Evolutionary conservation across 2,797 vertebrate genomes (phyloP).

Genomic region (Protosalanx chinensis): DNA sequence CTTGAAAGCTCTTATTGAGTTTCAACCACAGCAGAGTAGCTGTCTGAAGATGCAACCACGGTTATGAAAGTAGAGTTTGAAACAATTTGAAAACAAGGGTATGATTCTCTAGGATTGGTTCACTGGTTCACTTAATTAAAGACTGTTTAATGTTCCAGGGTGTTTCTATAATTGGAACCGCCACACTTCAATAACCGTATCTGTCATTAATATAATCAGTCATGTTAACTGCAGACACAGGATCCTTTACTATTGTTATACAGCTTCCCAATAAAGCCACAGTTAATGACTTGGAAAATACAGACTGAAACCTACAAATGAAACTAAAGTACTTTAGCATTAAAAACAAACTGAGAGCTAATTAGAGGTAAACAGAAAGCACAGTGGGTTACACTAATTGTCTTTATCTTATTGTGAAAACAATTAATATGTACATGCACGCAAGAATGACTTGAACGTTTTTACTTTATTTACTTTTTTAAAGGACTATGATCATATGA

Average conservation of each 20-base stretch:
- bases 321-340: neutral
- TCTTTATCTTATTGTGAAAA: neutral
- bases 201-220: constrained; percentile 45
- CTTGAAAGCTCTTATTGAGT: neutral
- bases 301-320: neutral
- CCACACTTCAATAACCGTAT: constrained; percentile 44
- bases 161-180: constrained; percentile 36
- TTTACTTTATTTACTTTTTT: too few relatives aligned
- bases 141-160: constrained; percentile 34
- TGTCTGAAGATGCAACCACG: neutral
- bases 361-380: neutral
- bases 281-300: constrained; percentile 4
- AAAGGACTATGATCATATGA: too few relatives aligned
- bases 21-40: neutral
- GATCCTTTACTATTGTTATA: constrained; percentile 19
- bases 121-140: constrained; percentile 53
- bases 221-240: constrained; percentile 33
- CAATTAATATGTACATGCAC: neutral
- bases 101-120: constrained; percentile 44
- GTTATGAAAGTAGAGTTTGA: constrained; percentile 16
- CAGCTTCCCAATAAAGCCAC: constrained; percentile 3
- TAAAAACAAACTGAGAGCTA: neutral
- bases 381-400: constrained; percentile 1
- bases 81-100: constrained; percentile 29
- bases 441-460: too few relatives aligned